Conservation (phyloP, 2,888 invertebrate species). For the Leucania comma region DNA sequence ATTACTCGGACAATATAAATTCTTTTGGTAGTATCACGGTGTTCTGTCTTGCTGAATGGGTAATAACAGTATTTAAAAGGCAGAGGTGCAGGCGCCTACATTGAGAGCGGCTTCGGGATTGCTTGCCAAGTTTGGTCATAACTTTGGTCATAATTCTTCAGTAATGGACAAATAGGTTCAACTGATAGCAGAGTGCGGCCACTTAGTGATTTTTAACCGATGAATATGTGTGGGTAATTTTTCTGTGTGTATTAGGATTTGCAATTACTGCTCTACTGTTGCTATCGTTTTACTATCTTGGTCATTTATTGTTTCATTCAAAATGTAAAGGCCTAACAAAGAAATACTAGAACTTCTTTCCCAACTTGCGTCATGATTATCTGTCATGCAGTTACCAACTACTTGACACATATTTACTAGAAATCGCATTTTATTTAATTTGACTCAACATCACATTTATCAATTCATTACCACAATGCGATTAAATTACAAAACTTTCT, state of each 20-base stretch:
- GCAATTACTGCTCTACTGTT: conserved; percentile 1
- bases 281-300: neutral
- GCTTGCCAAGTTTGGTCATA: conserved; percentile 67
- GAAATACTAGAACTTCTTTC: neutral
- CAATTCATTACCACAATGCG: conserved; percentile 46
- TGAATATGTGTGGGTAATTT: conserved; percentile 20
- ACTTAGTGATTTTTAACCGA: conserved; percentile 50
- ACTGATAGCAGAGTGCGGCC: conserved; percentile 56
- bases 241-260: conserved; percentile 2
- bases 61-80: conserved; percentile 70
- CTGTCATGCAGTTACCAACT: neutral
- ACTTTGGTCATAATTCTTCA: conserved; percentile 67
- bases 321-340: neutral
- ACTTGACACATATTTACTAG: neutral
- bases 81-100: conserved; percentile 63
- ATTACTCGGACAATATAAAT: conserved; percentile 79
- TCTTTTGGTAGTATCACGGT: conserved; percentile 63
- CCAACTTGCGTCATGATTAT: neutral
- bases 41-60: conserved; percentile 65
- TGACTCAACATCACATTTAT: conserved; percentile 34
- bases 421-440: conserved; percentile 14
- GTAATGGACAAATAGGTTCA: conserved; percentile 73
- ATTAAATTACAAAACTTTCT: conserved; percentile 54
- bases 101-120: conserved; percentile 55
- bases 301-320: too few species aligned